Conservation (phyloP, 2,113 vertebrate species). For the Ondatra zibethicus region DNA sequence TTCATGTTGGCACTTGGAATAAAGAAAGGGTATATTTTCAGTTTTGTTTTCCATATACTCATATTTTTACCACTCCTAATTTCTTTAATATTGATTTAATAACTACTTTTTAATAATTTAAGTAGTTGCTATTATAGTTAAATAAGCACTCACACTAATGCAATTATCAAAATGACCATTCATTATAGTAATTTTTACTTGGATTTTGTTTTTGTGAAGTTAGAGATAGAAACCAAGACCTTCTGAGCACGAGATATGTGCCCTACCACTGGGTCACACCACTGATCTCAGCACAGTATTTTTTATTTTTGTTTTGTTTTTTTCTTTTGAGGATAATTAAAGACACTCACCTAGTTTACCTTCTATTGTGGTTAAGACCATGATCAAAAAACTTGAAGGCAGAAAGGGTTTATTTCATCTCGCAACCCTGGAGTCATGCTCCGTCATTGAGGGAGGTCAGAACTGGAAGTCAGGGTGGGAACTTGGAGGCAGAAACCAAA, state of each 20-base stretch:
- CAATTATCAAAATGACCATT: background rate
- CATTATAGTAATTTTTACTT: background rate
- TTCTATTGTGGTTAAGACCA: background rate
- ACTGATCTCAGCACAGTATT: background rate
- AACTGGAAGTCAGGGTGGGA: background rate
- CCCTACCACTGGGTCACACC: background rate
- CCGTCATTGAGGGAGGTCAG: background rate
- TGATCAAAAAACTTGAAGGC: background rate
- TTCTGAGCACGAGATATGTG: background rate
- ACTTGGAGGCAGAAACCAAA: background rate
- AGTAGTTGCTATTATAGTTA: background rate
- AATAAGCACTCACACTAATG: background rate
- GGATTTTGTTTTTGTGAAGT: background rate
- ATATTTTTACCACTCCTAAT: background rate
- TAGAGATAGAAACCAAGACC: background rate
- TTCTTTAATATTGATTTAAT: background rate
- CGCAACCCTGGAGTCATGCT: background rate
- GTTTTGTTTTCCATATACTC: conserved; percentile 38
- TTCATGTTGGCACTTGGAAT: conserved; percentile 32
- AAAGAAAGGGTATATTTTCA: background rate
- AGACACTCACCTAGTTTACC: background rate
- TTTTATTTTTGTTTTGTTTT: background rate
- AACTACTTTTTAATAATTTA: too few relatives aligned
- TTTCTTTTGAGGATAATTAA: background rate
- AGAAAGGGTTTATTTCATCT: background rate